A percentile compares a stretch with the other conserved stretches of the same genome.
Evolutionary conservation across 2,113 vertebrate genomes (phyloP).

Genomic region (Callocephalon fimbriatum): DNA sequence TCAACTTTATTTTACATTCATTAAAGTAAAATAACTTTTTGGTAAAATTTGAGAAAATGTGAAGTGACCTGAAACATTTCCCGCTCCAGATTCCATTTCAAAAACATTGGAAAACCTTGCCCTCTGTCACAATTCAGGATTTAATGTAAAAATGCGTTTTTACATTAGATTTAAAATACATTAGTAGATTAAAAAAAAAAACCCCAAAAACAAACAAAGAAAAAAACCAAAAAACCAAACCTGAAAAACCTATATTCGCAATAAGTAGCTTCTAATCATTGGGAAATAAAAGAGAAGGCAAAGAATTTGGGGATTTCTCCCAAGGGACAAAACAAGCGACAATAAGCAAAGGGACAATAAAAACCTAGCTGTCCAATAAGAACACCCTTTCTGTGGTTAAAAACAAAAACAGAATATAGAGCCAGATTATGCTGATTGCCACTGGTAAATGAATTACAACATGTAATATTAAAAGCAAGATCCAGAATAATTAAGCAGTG

Average conservation of each 20-base stretch:
- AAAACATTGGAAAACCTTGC: not conserved
- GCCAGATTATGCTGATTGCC: not conserved
- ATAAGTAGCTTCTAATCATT: not conserved
- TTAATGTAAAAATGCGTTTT: not conserved
- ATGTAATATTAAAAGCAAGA: not conserved
- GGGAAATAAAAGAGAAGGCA: not conserved
- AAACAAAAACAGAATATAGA: rapidly evolving
- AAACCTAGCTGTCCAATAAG: not conserved
- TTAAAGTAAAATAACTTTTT: not conserved
- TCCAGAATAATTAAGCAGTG: not conserved
- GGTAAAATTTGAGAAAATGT: not conserved
- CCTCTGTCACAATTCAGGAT: not conserved
- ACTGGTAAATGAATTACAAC: not conserved
- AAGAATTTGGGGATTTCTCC: not conserved
- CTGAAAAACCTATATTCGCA: not conserved
- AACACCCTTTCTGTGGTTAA: not conserved
- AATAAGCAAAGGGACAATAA: not conserved
- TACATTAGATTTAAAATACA: not conserved
- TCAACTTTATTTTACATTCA: not conserved
- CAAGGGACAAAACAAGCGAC: not conserved
- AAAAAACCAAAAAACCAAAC: not conserved
- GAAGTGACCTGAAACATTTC: not conserved
- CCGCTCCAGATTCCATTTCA: not conserved
- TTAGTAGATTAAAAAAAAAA: not conserved
- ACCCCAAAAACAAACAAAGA: not conserved